These are phyloP conservation scores for Ctenopoma multispine DNA, from an alignment of 2,797 vertebrate genomes.

Conservation along the genomic window DNA sequence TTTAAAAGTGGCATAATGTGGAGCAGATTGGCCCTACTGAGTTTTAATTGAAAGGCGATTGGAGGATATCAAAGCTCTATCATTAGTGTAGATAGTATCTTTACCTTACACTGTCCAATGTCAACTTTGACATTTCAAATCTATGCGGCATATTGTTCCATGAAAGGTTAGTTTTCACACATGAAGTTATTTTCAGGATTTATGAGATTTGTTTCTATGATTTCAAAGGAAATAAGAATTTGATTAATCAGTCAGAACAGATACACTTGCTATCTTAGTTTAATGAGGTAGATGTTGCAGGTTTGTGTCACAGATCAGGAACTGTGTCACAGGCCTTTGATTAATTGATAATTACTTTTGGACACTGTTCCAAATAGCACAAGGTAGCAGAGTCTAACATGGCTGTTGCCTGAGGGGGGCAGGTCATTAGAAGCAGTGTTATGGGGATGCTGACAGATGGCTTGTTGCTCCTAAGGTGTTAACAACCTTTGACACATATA, in stretches of 20 bases:
- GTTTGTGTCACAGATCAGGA: constrained; percentile 33
- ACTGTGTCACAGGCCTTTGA: constrained; percentile 54
- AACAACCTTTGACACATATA: constrained; percentile 85
- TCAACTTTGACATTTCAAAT: constrained; percentile 51
- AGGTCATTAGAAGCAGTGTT: constrained; percentile 79
- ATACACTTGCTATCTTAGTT: constrained; percentile 20
- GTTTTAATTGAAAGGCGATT: constrained; percentile 65
- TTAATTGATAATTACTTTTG: constrained; percentile 76
- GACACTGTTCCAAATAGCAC: constrained; percentile 72
- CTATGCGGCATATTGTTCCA: constrained; percentile 13
- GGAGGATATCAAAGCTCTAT: constrained; percentile 63
- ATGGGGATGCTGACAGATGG: constrained; percentile 83
- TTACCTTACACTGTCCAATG: constrained; percentile 56
- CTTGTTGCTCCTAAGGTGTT: constrained; percentile 83
- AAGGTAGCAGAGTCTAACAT: constrained; percentile 54
- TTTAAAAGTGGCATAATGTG: constrained; percentile 68
- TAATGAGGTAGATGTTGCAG: constrained; percentile 32
- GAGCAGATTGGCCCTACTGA: constrained; percentile 54
- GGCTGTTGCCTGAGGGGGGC: constrained; percentile 63
- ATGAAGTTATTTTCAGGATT: constrained; percentile 24
- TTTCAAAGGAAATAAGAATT: constrained; percentile 33
- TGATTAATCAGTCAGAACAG: constrained; percentile 29
- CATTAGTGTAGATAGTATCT: constrained; percentile 62
- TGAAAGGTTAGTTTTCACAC: constrained; percentile 38
- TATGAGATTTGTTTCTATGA: background rate